These are phyloP conservation scores for Clarias platycephalus DNA, from an alignment of 2,797 vertebrate species.

Conservation along the genomic window DNA sequence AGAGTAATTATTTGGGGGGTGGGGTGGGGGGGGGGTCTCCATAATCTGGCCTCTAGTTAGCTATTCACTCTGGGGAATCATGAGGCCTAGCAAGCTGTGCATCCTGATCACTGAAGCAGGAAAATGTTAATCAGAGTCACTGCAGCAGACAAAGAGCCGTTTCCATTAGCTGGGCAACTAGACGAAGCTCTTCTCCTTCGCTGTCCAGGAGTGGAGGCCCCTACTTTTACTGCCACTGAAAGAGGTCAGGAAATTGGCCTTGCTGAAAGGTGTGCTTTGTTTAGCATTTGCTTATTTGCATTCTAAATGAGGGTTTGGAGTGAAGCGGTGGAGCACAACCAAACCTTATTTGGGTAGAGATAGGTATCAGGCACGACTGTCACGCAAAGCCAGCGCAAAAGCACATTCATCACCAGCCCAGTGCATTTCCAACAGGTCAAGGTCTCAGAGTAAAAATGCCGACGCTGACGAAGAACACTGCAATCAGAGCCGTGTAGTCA, in stretches of 20 bases:
- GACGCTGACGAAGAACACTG: conserved; percentile 29
- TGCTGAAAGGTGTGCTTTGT: conserved; percentile 78
- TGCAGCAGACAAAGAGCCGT: conserved; percentile 44
- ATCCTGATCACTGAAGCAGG: conserved; percentile 50
- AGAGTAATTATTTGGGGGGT: background rate
- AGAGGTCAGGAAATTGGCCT: conserved; percentile 57
- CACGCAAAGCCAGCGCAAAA: conserved; percentile 71
- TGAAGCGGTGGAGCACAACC: conserved; percentile 67
- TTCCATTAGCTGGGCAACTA: conserved; percentile 51
- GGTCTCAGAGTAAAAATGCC: conserved; percentile 2
- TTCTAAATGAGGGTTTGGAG: conserved; percentile 75
- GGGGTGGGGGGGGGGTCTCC: background rate
- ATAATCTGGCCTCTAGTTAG: conserved; percentile 47
- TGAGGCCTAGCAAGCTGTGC: conserved; percentile 38
- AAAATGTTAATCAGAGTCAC: conserved; percentile 47
- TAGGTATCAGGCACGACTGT: conserved; percentile 72
- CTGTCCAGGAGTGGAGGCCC: conserved; percentile 44
- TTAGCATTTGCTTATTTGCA: conserved; percentile 74
- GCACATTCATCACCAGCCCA: conserved; percentile 60
- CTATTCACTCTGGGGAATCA: conserved; percentile 44
- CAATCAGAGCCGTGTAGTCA: conserved; percentile 24
- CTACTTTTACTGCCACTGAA: conserved; percentile 44
- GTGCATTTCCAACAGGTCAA: conserved; percentile 50
- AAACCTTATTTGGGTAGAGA: conserved; percentile 80
- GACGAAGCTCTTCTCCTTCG: conserved; percentile 48